A percentile compares a stretch with the other conserved stretches of the same genome.
Evolutionary conservation across 1,140 invertebrate species (phyloP).

Genomic region (Danaus melanippus): DNA sequence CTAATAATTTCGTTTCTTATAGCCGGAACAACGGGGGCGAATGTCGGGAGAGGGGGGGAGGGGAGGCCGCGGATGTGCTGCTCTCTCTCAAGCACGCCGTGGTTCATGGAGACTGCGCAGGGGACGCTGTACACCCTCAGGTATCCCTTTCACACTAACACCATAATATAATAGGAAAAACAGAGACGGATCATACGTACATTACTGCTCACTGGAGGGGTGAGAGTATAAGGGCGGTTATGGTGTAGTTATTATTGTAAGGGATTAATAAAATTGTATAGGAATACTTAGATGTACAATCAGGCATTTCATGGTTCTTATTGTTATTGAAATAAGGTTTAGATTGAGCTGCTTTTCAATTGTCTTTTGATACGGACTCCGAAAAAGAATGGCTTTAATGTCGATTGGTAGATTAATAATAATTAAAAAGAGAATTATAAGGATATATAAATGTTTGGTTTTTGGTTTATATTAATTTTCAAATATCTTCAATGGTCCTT

Average conservation of each 20-base stretch:
- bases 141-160: constrained; percentile 43
- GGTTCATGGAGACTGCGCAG: constrained; percentile 79
- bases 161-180: constrained; percentile 9
- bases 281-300: constrained; percentile 17
- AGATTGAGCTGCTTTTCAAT: not conserved
- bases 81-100: constrained; percentile 90
- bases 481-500: no score
- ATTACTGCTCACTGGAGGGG: constrained; percentile 2
- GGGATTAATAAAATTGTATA: constrained; percentile 16
- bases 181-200: constrained; percentile 18
- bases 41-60: constrained; percentile 55
- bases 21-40: constrained; percentile 55
- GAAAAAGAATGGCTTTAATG: no score
- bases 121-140: constrained; percentile 57
- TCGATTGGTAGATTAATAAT: no score
- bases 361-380: no score
- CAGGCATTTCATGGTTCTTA: not conserved
- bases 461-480: no score
- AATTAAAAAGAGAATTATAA: no score
- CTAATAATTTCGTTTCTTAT: constrained; percentile 8
- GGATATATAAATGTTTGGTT: no score
- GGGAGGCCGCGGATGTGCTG: constrained; percentile 85
- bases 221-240: constrained; percentile 13
- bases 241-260: constrained; percentile 18
- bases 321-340: not conserved